These are phyloP conservation scores for Wiebesia pumilae DNA, from an alignment of 1,140 invertebrate genomes.

Conservation along the genomic window DNA sequence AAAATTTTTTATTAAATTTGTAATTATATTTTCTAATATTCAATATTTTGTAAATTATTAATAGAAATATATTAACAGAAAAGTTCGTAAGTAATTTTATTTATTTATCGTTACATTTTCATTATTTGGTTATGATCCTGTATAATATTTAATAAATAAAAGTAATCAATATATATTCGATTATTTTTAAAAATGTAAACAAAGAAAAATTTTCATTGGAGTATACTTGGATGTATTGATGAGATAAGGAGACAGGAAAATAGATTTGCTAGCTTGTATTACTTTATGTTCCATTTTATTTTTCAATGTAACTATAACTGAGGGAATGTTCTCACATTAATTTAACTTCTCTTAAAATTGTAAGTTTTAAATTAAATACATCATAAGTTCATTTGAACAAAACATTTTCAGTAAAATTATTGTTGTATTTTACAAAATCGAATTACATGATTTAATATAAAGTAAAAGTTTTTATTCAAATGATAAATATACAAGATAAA, in stretches of 20 bases:
- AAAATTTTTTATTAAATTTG: too few species aligned
- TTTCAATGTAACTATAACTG: not conserved
- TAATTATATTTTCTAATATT: too few species aligned
- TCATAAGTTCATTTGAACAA: not conserved
- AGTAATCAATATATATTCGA: not conserved
- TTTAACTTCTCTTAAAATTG: not conserved
- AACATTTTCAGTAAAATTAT: not conserved
- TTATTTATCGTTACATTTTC: not conserved
- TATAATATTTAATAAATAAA: not conserved
- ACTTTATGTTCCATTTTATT: not conserved
- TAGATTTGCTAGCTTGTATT: not conserved
- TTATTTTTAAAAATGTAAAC: not conserved
- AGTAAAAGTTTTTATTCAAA: too few species aligned
- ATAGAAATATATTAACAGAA: too few species aligned
- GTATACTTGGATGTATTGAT: slow-evolving; percentile 5
- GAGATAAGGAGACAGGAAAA: not conserved
- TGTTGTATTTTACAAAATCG: not conserved
- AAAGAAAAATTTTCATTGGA: slow-evolving; percentile 16
- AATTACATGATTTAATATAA: not conserved
- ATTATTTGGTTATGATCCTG: not conserved
- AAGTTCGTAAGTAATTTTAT: not conserved
- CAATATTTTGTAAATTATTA: too few species aligned
- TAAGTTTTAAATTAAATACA: too few species aligned
- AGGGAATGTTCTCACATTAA: not conserved
- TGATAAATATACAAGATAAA: too few species aligned